Evolutionary conservation across 2,113 vertebrate species (phyloP).

Genomic region (Girardinichthys multiradiatus): DNA sequence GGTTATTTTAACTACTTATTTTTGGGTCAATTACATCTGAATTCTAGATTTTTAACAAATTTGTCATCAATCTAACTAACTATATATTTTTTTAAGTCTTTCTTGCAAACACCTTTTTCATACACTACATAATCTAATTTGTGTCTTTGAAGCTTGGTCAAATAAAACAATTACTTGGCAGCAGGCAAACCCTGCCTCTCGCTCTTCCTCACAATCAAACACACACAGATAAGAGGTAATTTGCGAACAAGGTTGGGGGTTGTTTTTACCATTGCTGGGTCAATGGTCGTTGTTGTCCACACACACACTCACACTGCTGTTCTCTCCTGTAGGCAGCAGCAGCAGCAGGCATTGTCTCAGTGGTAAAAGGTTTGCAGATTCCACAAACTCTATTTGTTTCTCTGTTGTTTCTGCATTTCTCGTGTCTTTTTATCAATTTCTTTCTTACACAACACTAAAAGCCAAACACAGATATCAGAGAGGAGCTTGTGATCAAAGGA

Average conservation of each 20-base stretch:
- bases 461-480: neutral
- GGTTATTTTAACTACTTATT: no score
- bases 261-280: slow-evolving; percentile 67
- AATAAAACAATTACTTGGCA: slow-evolving; percentile 57
- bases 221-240: slow-evolving; percentile 63
- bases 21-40: no score
- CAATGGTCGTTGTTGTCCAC: slow-evolving; percentile 64
- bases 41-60: neutral
- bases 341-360: slow-evolving; percentile 66
- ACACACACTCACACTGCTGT: slow-evolving; percentile 26
- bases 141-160: slow-evolving; percentile 45
- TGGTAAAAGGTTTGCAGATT: slow-evolving; percentile 79
- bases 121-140: slow-evolving; percentile 32
- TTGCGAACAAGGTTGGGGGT: slow-evolving; percentile 50
- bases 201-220: slow-evolving; percentile 37
- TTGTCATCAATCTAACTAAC: neutral
- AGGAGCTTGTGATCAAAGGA: neutral
- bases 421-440: neutral
- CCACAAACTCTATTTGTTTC: slow-evolving; percentile 69
- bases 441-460: slow-evolving; percentile 31
- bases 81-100: neutral
- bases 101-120: slow-evolving; percentile 10
- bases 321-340: slow-evolving; percentile 31
- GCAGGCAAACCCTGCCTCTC: slow-evolving; percentile 37
- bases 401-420: slow-evolving; percentile 36